Base-by-base conservation (phyloP, 1,140 invertebrate species). In the Bombyx mandarina region DNA sequence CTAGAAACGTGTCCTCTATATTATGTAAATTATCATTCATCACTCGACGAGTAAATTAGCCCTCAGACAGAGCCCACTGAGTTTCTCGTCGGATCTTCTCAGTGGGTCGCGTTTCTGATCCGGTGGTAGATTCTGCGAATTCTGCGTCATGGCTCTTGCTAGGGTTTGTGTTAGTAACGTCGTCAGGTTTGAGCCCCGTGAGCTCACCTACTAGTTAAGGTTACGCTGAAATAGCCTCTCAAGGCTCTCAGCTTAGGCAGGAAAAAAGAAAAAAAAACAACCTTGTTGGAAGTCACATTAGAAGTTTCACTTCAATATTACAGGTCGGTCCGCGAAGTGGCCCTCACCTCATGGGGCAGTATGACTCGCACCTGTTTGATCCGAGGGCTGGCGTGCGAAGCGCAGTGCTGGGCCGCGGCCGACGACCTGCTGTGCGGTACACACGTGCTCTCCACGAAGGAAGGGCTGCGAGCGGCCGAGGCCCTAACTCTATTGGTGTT, bases 281-380 rank as follows among this genome's bases (percentile, higher is more conserved):
- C 12, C 12, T 18, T 18, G 12, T 18, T 18, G 12, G 12, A 18
- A 18, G 12, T 18, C 12, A 1, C 12, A 18, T 18, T 18, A 18
- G 12, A 18, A 18, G 12, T 18, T 18, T 18, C 12, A 18, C 12
- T 18, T 18, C 12, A 18, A 18, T 18, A 10, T 46, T 57, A 1
- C 50, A 84, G 81, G 7, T 67, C 71, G 0, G 79, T 83, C 1
- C 74, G 79, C 7, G 80, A 83, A 62, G 71, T 65, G 26, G 80
- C 76, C 0, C 69, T 82, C 6, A 66, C 71, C 0, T 62, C 73
- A 7, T 85, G 80, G 79, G 82, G 80, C 45, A 63, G 68, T 9
- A 64, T 77, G 22, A 70, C 78, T 1, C 60, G 75, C 0, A 59
- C 67, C 2, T 75, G 79, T 50, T 43, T 74, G n/a, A 62, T 63